These are phyloP conservation scores for Pipistrellus pygmaeus DNA, from an alignment of 2,797 vertebrate species.

Conservation along the genomic window DNA sequence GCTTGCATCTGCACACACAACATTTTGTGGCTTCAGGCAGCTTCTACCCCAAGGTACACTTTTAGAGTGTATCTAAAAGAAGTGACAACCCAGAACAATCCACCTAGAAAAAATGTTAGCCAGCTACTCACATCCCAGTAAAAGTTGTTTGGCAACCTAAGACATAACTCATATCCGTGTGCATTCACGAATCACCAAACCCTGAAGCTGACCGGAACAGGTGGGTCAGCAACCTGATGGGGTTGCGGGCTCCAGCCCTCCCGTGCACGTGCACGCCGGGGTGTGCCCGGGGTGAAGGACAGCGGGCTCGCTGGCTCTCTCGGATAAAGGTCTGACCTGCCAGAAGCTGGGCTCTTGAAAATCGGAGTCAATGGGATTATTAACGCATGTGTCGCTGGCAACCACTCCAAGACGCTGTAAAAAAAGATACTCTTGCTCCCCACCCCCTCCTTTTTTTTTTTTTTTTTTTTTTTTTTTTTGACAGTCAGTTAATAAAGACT, in stretches of 20 bases:
- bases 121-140: neutral
- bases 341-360: slow-evolving; percentile 73
- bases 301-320: slow-evolving; percentile 70
- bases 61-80: neutral
- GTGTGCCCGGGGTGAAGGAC: slow-evolving; percentile 20
- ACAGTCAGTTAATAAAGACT: slow-evolving; percentile 95
- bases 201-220: slow-evolving; percentile 56
- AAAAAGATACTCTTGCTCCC: slow-evolving; percentile 85
- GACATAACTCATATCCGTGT: neutral
- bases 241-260: neutral
- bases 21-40: neutral
- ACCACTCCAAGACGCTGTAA: slow-evolving; percentile 83
- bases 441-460: slow-evolving; percentile 78
- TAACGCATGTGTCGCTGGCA: slow-evolving; percentile 78
- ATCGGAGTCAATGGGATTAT: slow-evolving; percentile 84
- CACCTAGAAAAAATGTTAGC: neutral
- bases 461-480: slow-evolving; percentile 86
- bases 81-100: neutral
- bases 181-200: slow-evolving; percentile 23
- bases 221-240: slow-evolving; percentile 61
- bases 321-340: slow-evolving; percentile 75
- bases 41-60: neutral
- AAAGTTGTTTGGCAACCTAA: neutral
- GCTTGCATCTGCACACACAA: neutral
- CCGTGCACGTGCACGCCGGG: neutral